Conservation (phyloP, 2,888 invertebrate species). For the Drosophila niveifrons region DNA sequence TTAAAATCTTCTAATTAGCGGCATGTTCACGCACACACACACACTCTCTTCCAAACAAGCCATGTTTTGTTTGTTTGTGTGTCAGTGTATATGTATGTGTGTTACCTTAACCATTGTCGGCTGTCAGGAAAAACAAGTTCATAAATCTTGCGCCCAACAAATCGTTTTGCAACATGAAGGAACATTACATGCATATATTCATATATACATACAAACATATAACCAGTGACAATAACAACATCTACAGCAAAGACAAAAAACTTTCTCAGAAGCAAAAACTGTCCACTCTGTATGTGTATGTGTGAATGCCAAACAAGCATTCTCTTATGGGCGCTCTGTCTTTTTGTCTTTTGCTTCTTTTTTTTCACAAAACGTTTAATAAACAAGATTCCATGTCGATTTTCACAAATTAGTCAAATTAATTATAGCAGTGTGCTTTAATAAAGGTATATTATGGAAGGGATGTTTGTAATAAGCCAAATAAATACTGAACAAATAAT, state of each 20-base stretch:
- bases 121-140: slow-evolving; percentile 84
- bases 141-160: slow-evolving; percentile 84
- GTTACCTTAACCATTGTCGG: slow-evolving; percentile 83
- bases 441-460: slow-evolving; percentile 5
- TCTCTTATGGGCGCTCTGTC: slow-evolving; percentile 33
- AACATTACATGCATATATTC: slow-evolving; percentile 57
- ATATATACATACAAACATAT: slow-evolving; percentile 22
- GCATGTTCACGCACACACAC: slow-evolving; percentile 78
- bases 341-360: slow-evolving; percentile 26
- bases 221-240: slow-evolving; percentile 54
- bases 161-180: slow-evolving; percentile 83
- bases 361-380: slow-evolving; percentile 80
- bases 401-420: slow-evolving; percentile 84
- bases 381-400: slow-evolving; percentile 85
- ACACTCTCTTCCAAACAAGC: slow-evolving; percentile 12
- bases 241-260: slow-evolving; percentile 36
- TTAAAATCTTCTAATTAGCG: slow-evolving; percentile 80
- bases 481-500: too few species aligned
- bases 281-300: slow-evolving; percentile 41
- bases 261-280: slow-evolving; percentile 47
- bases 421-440: slow-evolving; percentile 70
- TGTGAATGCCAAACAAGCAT: slow-evolving; percentile 34
- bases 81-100: slow-evolving; percentile 60
- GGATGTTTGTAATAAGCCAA: neutral
- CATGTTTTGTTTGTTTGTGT: slow-evolving; percentile 5